Conservation (phyloP, 2,888 invertebrate genomes). For the Volucella bombylans region DNA sequence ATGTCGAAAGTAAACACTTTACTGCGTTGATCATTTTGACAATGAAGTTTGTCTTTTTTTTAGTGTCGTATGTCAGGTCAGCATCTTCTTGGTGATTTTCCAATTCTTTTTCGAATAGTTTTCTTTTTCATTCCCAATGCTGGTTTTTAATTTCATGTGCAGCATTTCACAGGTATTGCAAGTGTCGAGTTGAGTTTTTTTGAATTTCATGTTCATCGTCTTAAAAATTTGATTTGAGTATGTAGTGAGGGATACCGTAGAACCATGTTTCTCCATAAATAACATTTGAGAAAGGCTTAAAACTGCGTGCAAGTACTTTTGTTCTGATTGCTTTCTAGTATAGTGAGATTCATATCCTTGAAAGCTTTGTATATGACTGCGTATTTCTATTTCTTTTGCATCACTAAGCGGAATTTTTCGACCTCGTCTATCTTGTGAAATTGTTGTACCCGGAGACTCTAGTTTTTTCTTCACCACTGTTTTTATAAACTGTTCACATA, state of each 20-base stretch:
- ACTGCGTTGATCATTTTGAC: constrained; percentile 18
- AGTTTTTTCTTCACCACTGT: too few relatives aligned
- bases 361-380: too few relatives aligned
- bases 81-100: background rate
- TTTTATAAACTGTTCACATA: constrained; percentile 27
- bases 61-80: constrained; percentile 27
- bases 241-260: too few relatives aligned
- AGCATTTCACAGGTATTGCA: too few relatives aligned
- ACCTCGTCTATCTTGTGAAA: constrained; percentile 26
- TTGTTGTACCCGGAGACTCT: background rate
- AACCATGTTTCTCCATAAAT: constrained; percentile 36
- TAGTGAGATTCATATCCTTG: constrained; percentile 23
- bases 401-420: background rate
- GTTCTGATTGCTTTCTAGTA: constrained; percentile 23
- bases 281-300: constrained; percentile 44
- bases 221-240: too few relatives aligned
- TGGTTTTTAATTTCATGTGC: too few relatives aligned
- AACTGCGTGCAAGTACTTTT: constrained; percentile 40
- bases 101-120: too few relatives aligned
- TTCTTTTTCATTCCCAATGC: too few relatives aligned
- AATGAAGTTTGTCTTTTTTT: constrained; percentile 37
- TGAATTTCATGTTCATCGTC: too few relatives aligned
- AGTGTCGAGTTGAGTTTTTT: too few relatives aligned
- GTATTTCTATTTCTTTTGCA: too few relatives aligned
- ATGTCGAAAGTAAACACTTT: too few relatives aligned